These are phyloP conservation scores for Cyphomyrus discorhynchus DNA, from an alignment of 2,113 vertebrate species.

Conservation along the genomic window DNA sequence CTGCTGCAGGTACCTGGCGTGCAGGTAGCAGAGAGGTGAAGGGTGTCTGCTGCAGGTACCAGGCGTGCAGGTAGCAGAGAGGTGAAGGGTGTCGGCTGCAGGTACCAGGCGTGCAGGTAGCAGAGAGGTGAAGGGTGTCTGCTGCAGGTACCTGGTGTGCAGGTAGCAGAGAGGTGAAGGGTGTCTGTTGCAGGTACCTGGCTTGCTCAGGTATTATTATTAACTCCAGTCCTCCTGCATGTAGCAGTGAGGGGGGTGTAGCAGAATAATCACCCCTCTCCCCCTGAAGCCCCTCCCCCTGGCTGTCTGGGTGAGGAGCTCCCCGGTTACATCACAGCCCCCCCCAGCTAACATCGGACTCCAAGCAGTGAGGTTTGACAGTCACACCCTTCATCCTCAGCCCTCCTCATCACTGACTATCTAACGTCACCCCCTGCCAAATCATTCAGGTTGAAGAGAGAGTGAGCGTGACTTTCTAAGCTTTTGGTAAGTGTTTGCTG, in stretches of 20 bases:
- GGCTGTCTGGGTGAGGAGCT: not conserved
- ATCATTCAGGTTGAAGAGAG: not conserved
- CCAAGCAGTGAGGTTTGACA: not conserved
- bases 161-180: too few species aligned
- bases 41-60: too few species aligned
- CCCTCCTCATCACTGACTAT: not conserved
- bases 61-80: too few species aligned
- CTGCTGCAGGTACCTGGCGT: too few species aligned
- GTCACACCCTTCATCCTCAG: not conserved
- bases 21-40: not conserved
- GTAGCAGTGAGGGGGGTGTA: not conserved
- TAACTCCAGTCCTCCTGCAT: not conserved
- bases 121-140: too few species aligned
- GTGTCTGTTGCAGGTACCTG: too few species aligned
- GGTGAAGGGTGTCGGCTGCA: too few species aligned
- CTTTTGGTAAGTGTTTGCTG: slow-evolving; percentile 41
- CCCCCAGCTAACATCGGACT: not conserved
- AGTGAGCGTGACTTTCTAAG: slow-evolving; percentile 17
- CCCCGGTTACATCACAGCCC: not conserved
- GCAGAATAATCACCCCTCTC: not conserved
- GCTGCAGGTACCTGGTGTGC: too few species aligned
- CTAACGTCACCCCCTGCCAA: too few species aligned
- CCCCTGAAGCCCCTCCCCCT: not conserved
- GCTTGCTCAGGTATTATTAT: not conserved
- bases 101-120: too few species aligned